These are phyloP conservation scores for Agapornis roseicollis DNA, from an alignment of 2,113 vertebrate species.

Conservation along the genomic window DNA sequence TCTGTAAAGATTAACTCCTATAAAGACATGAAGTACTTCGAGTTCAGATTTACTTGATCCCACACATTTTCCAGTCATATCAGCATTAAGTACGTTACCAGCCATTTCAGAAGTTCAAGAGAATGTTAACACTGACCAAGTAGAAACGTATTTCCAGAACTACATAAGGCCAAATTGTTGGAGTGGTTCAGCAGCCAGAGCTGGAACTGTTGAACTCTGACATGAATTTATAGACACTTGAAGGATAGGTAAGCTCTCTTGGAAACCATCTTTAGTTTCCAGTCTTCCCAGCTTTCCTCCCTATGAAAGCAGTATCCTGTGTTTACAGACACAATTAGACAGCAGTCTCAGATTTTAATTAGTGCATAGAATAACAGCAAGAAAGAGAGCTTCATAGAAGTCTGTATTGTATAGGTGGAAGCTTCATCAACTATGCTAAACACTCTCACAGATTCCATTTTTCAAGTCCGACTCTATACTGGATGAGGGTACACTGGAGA, in stretches of 20 bases:
- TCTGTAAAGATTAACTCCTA: not conserved
- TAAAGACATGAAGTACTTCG: not conserved
- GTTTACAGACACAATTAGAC: not conserved
- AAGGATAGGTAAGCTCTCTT: not conserved
- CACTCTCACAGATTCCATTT: not conserved
- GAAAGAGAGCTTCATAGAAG: not conserved
- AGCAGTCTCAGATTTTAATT: not conserved
- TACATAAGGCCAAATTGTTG: not conserved
- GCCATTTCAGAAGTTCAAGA: not conserved
- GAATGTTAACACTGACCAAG: not conserved
- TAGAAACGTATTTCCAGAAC: not conserved
- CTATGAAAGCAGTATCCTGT: not conserved
- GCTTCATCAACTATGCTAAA: not conserved
- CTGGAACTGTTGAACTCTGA: not conserved
- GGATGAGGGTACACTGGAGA: not conserved
- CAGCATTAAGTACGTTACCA: not conserved
- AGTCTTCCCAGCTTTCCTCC: not conserved
- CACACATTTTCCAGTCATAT: not conserved
- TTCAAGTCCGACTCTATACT: not conserved
- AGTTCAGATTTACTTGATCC: not conserved
- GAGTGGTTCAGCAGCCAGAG: not conserved
- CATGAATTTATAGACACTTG: not conserved
- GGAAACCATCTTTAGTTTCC: not conserved
- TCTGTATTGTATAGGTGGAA: not conserved
- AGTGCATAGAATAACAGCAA: not conserved